Percentiles rank a stretch among this genome's conserved stretches.
These are phyloP conservation scores for Trypoxylus dichotomus DNA, from an alignment of 1,140 invertebrate species.

Conservation along the genomic window DNA sequence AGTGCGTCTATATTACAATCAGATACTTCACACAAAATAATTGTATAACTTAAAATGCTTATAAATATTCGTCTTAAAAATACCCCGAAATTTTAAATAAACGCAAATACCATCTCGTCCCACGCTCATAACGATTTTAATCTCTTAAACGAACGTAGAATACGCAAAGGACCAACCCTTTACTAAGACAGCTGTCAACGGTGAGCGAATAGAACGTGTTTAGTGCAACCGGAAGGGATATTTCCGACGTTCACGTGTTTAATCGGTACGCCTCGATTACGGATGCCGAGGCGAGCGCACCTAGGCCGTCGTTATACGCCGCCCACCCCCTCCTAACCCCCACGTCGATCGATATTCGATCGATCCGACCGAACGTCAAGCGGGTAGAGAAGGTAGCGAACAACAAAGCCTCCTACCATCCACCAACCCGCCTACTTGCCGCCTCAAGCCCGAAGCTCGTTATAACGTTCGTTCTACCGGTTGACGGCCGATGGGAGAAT, in stretches of 20 bases:
- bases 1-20: no score
- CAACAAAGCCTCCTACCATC: conserved; percentile 1
- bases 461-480: conserved; percentile 18
- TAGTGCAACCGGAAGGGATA: conserved; percentile 21
- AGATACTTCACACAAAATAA: no score
- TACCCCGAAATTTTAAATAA: no score
- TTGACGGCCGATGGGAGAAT: conserved; percentile 8
- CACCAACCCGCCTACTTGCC: not conserved
- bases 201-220: conserved; percentile 11
- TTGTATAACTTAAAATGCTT: no score
- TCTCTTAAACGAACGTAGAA: no score
- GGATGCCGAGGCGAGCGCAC: not conserved
- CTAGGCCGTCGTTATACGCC: not conserved
- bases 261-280: conserved; percentile 17
- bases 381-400: not conserved
- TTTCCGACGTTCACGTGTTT: conserved; percentile 23
- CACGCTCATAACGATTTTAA: no score
- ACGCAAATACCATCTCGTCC: no score
- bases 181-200: conserved; percentile 14
- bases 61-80: no score
- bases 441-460: conserved; percentile 3
- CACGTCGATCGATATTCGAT: not conserved
- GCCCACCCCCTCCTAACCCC: not conserved
- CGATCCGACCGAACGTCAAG: not conserved
- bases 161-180: not conserved